Percentiles rank a stretch among this genome's conserved stretches.
phyloP scores from a whole-genome alignment of 2,888 invertebrate species.

The Amblyjoppa proteus region DNA sequence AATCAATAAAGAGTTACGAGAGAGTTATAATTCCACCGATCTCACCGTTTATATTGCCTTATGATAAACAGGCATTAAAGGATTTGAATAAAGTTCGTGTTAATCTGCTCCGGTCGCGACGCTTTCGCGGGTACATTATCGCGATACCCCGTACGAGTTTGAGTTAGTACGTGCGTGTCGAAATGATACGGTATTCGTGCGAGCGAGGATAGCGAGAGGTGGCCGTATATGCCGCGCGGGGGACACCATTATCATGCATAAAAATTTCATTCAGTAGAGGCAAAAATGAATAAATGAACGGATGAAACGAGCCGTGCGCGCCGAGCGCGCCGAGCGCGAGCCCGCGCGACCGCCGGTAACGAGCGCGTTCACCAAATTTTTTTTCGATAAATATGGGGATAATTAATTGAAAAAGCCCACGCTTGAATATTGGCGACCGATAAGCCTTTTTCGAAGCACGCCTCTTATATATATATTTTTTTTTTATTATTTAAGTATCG shows the following conservation, averaged over 20 bases:
- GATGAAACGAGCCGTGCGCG: slow-evolving; percentile 25
- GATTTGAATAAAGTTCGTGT: slow-evolving; percentile 39
- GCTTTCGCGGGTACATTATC: slow-evolving; percentile 9
- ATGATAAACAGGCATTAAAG: slow-evolving; percentile 15
- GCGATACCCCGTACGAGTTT: neutral
- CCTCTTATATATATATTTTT: neutral
- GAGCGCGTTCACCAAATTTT: slow-evolving; percentile 27
- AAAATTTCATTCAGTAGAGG: slow-evolving; percentile 36
- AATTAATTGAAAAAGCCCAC: slow-evolving; percentile 45
- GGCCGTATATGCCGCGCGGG: neutral
- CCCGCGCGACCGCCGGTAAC: neutral
- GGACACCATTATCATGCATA: slow-evolving; percentile 27
- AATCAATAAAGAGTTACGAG: slow-evolving; percentile 13
- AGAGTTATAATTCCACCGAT: neutral
- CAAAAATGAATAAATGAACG: slow-evolving; percentile 8
- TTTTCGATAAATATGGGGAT: slow-evolving; percentile 45
- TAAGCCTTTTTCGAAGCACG: slow-evolving; percentile 28
- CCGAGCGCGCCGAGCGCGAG: neutral
- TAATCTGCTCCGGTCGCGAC: neutral
- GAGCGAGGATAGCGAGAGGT: neutral
- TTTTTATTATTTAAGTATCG: slow-evolving; percentile 32
- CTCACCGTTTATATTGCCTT: neutral
- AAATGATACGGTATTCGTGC: slow-evolving; percentile 38
- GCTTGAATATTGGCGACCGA: slow-evolving; percentile 17
- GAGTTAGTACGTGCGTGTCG: slow-evolving; percentile 27